These are phyloP conservation scores for Pristis pectinata DNA, from an alignment of 2,797 vertebrate genomes.

Conservation along the genomic window DNA sequence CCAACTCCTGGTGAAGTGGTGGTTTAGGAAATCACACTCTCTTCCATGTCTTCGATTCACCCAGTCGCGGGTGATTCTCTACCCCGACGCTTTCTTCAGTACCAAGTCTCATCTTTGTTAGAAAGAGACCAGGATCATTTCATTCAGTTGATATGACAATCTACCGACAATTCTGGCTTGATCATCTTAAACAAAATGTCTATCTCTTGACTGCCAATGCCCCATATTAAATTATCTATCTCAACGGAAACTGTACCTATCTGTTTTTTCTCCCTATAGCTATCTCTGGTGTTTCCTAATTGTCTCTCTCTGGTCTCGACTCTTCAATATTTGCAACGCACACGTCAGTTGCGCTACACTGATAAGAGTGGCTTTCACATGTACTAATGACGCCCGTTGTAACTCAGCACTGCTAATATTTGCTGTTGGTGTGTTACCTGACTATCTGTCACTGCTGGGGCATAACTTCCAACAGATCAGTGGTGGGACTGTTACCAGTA, in stretches of 20 bases:
- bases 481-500: neutral
- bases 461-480: neutral
- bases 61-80: neutral
- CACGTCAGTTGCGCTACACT: neutral
- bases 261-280: neutral
- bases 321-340: neutral
- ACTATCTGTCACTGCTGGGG: neutral
- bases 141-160: neutral
- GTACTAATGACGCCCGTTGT: neutral
- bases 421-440: neutral
- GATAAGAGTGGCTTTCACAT: neutral
- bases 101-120: neutral
- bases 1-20: no score
- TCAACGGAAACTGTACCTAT: neutral
- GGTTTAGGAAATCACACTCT: no score
- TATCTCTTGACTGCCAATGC: neutral
- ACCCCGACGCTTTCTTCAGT: neutral
- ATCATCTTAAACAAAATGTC: neutral
- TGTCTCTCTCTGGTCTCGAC: neutral
- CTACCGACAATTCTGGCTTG: neutral
- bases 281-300: neutral
- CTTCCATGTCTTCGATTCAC: neutral
- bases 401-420: neutral
- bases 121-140: neutral
- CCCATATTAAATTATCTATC: neutral